Conservation (phyloP, 2,113 vertebrate genomes). For the Chinchilla lanigera region DNA sequence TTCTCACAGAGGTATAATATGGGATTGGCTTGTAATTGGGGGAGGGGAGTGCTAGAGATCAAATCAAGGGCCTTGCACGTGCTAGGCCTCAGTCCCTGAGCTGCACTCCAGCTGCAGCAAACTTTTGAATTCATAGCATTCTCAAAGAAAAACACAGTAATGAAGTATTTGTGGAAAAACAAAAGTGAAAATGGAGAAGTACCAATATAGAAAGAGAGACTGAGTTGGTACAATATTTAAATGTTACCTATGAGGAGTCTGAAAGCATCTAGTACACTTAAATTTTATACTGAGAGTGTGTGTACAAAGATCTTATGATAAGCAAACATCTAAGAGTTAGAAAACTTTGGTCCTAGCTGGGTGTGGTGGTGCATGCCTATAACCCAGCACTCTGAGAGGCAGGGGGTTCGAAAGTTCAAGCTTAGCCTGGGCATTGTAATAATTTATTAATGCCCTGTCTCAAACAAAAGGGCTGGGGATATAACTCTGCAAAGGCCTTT, state of each 20-base stretch:
- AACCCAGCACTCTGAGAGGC: not conserved
- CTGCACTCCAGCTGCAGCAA: not conserved
- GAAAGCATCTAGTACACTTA: not conserved
- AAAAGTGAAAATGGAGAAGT: conserved; percentile 29
- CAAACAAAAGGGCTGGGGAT: not conserved
- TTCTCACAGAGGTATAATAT: not conserved
- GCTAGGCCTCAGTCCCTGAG: not conserved
- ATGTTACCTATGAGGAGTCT: not conserved
- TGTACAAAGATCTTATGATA: conserved; percentile 35
- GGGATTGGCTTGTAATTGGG: not conserved
- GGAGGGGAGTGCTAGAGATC: not conserved
- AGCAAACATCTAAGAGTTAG: conserved; percentile 4
- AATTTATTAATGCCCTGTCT: not conserved
- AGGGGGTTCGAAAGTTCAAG: not conserved
- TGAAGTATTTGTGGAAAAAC: not conserved
- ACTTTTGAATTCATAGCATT: conserved; percentile 34
- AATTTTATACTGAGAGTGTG: conserved; percentile 19
- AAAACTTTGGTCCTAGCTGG: not conserved
- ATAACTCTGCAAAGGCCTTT: not conserved
- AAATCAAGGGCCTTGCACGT: not conserved
- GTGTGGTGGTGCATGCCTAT: not conserved
- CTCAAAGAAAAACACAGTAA: conserved; percentile 36
- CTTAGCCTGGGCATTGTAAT: not conserved
- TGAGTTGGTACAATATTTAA: conserved; percentile 25
- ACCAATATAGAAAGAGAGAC: not conserved